Base-by-base conservation (phyloP, 37 sponge, comb jelly and placozoan genomes). In the Ianthella basta region DNA sequence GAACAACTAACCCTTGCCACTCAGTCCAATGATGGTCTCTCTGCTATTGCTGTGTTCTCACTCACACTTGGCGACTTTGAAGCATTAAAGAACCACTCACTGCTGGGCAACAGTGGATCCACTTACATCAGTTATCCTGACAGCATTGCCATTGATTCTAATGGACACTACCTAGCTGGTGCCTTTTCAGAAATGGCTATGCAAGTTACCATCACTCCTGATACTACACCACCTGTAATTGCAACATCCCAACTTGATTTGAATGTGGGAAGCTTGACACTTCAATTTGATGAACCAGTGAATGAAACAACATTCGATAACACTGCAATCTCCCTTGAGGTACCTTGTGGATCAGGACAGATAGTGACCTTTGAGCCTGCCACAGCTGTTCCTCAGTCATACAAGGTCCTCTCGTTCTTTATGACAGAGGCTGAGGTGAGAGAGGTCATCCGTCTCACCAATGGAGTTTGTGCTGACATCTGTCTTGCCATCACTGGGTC, bases 241-340 rank as follows among this genome's bases (percentile, higher is more conserved):
- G 59, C 35, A n/a, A 24, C 59, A 16, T 80, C 74, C 18, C 35
- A 37, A 25, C 30, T 94, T 6, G 88, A 97, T 40, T 50, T 94
- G 25, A 83, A 94, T 54, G 39, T 55, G 10, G 95, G 92, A 34
- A 60, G 24, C 24, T 39, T 97, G 50, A 21, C n/a, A 0, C 83
- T 94, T 5, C 83, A 35, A 55, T 94, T 97, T 85, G 83, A 87
- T 80, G 97, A 97, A 35, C 92, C 93, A 25, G 80, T 93, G 24
- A 72, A 75, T 53, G 53, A 74, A 29, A 33, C 73, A n/a, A 80
- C 88, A 38, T 55, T 91, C 1, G 39, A 29, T 24, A 68, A 70
- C 35, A 40, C 82, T 53, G 60, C 82, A 66, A 80, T 88, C 33
- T 32, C 32, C 25, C 20, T 91, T 15, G 54, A 50, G 37, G 78